These are phyloP conservation scores for Pygoscelis antarcticus DNA, from an alignment of 2,113 vertebrate species.

Conservation along the genomic window DNA sequence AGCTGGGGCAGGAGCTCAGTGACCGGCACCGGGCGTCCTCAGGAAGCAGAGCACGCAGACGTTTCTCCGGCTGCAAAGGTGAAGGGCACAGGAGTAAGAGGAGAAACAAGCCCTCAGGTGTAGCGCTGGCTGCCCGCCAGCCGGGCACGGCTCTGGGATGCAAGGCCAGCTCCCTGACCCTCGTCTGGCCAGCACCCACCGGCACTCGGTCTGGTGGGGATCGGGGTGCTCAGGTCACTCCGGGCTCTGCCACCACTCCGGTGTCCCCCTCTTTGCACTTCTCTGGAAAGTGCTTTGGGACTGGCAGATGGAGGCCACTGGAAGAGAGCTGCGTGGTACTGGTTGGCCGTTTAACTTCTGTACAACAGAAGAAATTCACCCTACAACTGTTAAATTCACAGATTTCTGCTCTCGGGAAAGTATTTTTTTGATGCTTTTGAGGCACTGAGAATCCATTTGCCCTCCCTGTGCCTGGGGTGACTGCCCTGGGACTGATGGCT, in stretches of 20 bases:
- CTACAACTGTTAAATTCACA: neutral
- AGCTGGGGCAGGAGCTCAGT: neutral
- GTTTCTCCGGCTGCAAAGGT: neutral
- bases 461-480: neutral
- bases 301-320: neutral
- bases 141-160: fast-evolving
- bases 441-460: neutral
- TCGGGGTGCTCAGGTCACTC: neutral
- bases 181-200: neutral
- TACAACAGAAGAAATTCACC: neutral
- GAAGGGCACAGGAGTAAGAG: neutral
- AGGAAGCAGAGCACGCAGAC: neutral
- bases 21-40: neutral
- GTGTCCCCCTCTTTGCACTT: neutral
- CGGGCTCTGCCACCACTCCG: fast-evolving
- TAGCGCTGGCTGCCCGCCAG: neutral
- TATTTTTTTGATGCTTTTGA: neutral
- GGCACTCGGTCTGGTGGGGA: fast-evolving
- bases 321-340: neutral
- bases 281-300: neutral
- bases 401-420: neutral
- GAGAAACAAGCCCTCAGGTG: neutral
- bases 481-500: fast-evolving
- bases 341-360: neutral
- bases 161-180: fast-evolving